A percentile compares a stretch with the other conserved stretches of the same genome.
phyloP scores from a whole-genome alignment of 2,888 invertebrate species.

The Lamellibrachia satsuma region DNA sequence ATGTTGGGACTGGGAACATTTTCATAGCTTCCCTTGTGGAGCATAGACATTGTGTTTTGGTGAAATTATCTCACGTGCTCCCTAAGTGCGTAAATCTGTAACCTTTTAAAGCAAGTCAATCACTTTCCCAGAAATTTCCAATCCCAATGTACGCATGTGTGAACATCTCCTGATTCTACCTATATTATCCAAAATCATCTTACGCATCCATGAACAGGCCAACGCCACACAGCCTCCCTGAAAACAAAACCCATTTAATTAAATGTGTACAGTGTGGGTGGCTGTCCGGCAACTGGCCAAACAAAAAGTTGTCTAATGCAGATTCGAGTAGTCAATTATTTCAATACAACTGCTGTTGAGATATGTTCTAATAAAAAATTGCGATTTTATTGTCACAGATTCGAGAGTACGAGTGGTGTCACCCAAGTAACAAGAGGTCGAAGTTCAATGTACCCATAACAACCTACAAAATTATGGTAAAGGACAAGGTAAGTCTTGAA shows the following conservation, averaged over 20 bases:
- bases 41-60: no score
- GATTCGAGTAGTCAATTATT: not conserved
- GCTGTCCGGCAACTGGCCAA: not conserved
- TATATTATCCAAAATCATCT: no score
- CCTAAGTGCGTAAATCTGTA: no score
- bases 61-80: no score
- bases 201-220: no score
- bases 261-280: not conserved
- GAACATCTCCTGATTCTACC: no score
- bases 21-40: no score
- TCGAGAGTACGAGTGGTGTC: constrained; percentile 95
- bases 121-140: no score
- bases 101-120: no score
- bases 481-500: constrained; percentile 77
- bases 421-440: constrained; percentile 87
- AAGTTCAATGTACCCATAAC: constrained; percentile 97
- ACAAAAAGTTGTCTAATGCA: not conserved
- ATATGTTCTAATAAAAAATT: not conserved
- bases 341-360: not conserved
- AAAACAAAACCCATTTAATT: not conserved
- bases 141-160: no score
- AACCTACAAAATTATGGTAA: constrained; percentile 94
- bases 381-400: constrained; percentile 72
- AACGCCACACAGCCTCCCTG: no score
- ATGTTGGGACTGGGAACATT: no score